Evolutionary conservation across 2,113 vertebrate genomes (phyloP), one percentile per base, ranked within the genome.

Genomic region (Dipodomys spectabilis): DNA sequence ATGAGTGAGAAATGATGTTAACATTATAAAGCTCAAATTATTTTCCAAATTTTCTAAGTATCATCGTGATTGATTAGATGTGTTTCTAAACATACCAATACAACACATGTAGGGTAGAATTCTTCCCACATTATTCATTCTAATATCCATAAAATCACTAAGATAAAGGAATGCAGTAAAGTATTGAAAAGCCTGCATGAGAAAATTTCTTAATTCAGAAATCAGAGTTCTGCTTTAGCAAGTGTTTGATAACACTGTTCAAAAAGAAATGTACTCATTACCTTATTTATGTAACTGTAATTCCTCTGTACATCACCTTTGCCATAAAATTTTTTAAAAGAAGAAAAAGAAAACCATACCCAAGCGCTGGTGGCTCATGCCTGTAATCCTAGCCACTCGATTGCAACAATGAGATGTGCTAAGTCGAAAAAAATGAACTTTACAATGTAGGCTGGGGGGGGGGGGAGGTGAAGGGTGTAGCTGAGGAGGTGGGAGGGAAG

Each of bases 181-280:
- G 22, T 45, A 82, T 25, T 92, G 30, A 7, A 87, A 64, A 79
- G 23, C 84, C 87, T 87, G 78, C 57, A 71, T 22, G 12, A 86
- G 23, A 69, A 44, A 83, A 32, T 72, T 85, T 91, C 23, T 91
- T 72, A 88, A 82, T 49, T 15, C 13, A 57, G 11, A 90, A 87
- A 74, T 11, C 74, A n/a, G n/a, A 83, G 44, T 71, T 67, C 39
- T 39, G 18, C 19, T 62, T 87, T 73, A 49, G 20, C 6, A 86
- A 85, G n/a, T 85, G 88, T 79, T 28, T 81, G 2, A 6, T 60
- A 57, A 57, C 16, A 57, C 53, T 57, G 53, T 57, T 57, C 53
- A 57, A 57, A 57, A 53, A 53, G 49, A 11, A 57, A 57, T 57
- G 53, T 57, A 57, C 15, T 57, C 53, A 57, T 57, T 13, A 13